Percentiles rank a stretch among this genome's conserved stretches.
phyloP scores from a whole-genome alignment of 2,113 vertebrate species.

The Anhinga rufa region DNA sequence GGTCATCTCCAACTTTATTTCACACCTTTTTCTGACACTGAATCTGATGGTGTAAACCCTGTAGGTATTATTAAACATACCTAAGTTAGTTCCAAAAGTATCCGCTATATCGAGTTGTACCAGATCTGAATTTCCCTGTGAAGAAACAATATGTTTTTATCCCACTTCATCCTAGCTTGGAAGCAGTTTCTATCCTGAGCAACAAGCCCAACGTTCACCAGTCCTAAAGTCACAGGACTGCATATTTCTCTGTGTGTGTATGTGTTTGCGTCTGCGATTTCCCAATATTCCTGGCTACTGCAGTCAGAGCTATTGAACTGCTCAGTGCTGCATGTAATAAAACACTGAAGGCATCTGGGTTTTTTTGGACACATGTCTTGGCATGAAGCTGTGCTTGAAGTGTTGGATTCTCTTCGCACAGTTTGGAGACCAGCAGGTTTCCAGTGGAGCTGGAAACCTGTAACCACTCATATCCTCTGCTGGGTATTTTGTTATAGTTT shows the following conservation, averaged over 20 bases:
- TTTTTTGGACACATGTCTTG: conserved; percentile 66
- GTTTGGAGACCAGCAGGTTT: conserved; percentile 60
- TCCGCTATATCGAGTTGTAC: neutral
- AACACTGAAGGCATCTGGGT: conserved; percentile 69
- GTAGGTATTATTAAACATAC: neutral
- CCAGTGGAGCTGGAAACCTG: conserved; percentile 64
- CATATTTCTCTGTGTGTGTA: conserved; percentile 22
- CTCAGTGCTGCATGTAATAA: conserved; percentile 58
- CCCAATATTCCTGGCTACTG: conserved; percentile 58
- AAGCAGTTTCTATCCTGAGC: neutral
- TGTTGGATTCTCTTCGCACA: conserved; percentile 52
- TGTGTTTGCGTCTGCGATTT: conserved; percentile 56
- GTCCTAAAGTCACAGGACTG: conserved; percentile 12
- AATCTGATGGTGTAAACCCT: neutral
- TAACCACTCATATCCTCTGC: conserved; percentile 55
- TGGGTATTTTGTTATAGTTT: conserved; percentile 58
- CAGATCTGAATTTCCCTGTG: neutral
- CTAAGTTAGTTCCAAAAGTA: neutral
- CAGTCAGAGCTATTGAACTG: conserved; percentile 26
- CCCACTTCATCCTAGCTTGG: neutral
- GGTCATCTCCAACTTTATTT: neutral
- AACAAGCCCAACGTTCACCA: neutral
- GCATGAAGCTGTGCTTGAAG: conserved; percentile 46
- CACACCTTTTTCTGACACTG: neutral
- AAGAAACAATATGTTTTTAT: neutral